Evolutionary conservation across 2,797 vertebrate genomes (phyloP).

Genomic region (Melanogrammus aeglefinus): DNA sequence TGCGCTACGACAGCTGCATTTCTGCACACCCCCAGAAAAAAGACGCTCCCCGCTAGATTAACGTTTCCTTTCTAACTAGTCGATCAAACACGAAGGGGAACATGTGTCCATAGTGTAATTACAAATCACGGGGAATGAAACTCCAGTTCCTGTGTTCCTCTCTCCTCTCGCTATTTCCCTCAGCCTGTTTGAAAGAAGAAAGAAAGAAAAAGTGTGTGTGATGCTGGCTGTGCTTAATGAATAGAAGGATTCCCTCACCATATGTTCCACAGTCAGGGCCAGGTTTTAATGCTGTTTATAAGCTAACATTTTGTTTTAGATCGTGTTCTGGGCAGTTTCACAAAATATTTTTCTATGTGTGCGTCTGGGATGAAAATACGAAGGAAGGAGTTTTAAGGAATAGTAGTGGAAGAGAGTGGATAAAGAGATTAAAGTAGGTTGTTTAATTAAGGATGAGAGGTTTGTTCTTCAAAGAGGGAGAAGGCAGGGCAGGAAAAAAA

Average conservation of each 20-base stretch:
- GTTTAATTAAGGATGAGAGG: not conserved
- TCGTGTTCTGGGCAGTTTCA: slow-evolving; percentile 28
- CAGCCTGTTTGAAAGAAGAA: not conserved
- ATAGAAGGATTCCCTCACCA: slow-evolving; percentile 40
- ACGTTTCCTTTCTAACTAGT: slow-evolving; percentile 64
- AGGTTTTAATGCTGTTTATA: too few relatives aligned
- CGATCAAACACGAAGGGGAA: slow-evolving; percentile 49
- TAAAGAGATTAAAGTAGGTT: slow-evolving; percentile 7
- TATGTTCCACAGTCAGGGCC: slow-evolving; percentile 31
- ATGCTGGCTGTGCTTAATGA: slow-evolving; percentile 58
- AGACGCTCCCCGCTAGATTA: slow-evolving; percentile 54
- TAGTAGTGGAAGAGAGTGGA: slow-evolving; percentile 6
- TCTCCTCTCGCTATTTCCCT: slow-evolving; percentile 36
- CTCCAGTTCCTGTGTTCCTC: slow-evolving; percentile 34
- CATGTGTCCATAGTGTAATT: slow-evolving; percentile 43
- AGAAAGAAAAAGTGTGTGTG: slow-evolving; percentile 28
- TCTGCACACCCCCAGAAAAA: slow-evolving; percentile 26
- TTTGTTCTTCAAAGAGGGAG: not conserved
- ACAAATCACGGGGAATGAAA: slow-evolving; percentile 41
- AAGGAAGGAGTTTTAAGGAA: slow-evolving; percentile 8
- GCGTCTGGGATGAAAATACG: slow-evolving; percentile 3
- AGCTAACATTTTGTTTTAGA: too few relatives aligned
- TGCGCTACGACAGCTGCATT: slow-evolving; percentile 44
- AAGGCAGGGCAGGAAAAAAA: not conserved
- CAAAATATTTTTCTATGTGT: slow-evolving; percentile 30